A percentile compares a stretch with the other conserved stretches of the same genome.
Conservation (phyloP, 2,797 vertebrate genomes). For the Coccyzus lansbergi region DNA sequence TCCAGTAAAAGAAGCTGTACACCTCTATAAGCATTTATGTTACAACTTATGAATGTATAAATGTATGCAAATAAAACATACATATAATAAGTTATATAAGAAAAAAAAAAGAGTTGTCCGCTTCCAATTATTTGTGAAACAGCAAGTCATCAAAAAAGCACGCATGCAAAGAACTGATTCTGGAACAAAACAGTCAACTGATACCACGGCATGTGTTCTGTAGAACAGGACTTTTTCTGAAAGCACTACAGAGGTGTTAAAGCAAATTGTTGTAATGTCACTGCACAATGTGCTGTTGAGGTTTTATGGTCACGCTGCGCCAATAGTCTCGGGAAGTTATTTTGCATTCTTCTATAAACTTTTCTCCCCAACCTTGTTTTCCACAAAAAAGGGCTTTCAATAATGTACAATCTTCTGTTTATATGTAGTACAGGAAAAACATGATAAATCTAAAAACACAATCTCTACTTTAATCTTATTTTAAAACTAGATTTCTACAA, state of each 20-base stretch:
- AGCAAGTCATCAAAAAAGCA: slow-evolving; percentile 40
- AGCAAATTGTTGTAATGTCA: slow-evolving; percentile 44
- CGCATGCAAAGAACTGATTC: background rate
- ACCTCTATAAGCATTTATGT: background rate
- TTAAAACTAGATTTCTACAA: slow-evolving; percentile 60
- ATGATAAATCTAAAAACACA: slow-evolving; percentile 65
- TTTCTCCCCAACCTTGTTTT: slow-evolving; percentile 6
- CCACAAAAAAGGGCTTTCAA: slow-evolving; percentile 70
- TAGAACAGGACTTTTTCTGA: background rate
- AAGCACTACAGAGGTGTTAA: slow-evolving; percentile 42
- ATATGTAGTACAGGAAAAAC: slow-evolving; percentile 67
- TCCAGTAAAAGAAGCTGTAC: background rate
- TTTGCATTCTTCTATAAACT: slow-evolving; percentile 70
- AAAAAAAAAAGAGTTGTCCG: background rate
- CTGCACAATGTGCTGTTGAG: slow-evolving; percentile 39
- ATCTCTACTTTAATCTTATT: slow-evolving; percentile 58
- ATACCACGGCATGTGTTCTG: background rate
- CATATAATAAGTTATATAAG: background rate
- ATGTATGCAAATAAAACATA: background rate
- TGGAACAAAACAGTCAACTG: slow-evolving; percentile 7
- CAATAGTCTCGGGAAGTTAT: slow-evolving; percentile 65
- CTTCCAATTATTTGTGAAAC: background rate
- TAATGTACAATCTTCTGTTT: slow-evolving; percentile 66
- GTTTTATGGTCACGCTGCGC: slow-evolving; percentile 67
- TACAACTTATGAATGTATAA: background rate